Conservation (phyloP, 2,888 invertebrate genomes). For the Trichogramma dendrolimi region DNA sequence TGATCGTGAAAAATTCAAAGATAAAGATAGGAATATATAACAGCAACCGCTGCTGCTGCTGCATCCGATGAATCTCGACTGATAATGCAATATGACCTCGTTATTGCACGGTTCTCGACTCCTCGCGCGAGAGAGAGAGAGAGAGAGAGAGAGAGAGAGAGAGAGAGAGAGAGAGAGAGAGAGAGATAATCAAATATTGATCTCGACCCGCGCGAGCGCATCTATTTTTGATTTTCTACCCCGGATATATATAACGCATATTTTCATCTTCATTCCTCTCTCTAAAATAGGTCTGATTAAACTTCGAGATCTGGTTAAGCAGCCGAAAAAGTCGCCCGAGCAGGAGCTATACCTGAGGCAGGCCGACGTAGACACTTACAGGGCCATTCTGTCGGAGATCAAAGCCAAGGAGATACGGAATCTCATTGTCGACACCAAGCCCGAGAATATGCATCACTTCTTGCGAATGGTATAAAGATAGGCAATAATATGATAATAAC, state of each 20-base stretch:
- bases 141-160: too few relatives aligned
- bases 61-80: too few relatives aligned
- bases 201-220: not conserved
- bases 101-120: not conserved
- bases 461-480: constrained; percentile 65
- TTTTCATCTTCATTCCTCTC: not conserved
- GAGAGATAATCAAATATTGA: not conserved
- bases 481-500: too few relatives aligned
- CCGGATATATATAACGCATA: too few relatives aligned
- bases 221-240: too few relatives aligned
- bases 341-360: constrained; percentile 69
- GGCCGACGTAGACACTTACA: constrained; percentile 64
- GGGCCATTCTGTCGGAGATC: constrained; percentile 66
- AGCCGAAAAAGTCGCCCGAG: constrained; percentile 58
- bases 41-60: too few relatives aligned
- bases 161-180: too few relatives aligned
- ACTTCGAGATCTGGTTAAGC: constrained; percentile 65
- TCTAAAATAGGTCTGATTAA: constrained; percentile 63
- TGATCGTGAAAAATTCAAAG: too few relatives aligned
- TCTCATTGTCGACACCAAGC: constrained; percentile 72
- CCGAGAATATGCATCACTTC: constrained; percentile 68
- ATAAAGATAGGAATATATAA: too few relatives aligned
- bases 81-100: too few relatives aligned
- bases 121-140: not conserved
- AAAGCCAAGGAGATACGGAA: constrained; percentile 74